These are phyloP conservation scores for Augiades crinisus DNA, from an alignment of 2,888 invertebrate species.

Conservation along the genomic window DNA sequence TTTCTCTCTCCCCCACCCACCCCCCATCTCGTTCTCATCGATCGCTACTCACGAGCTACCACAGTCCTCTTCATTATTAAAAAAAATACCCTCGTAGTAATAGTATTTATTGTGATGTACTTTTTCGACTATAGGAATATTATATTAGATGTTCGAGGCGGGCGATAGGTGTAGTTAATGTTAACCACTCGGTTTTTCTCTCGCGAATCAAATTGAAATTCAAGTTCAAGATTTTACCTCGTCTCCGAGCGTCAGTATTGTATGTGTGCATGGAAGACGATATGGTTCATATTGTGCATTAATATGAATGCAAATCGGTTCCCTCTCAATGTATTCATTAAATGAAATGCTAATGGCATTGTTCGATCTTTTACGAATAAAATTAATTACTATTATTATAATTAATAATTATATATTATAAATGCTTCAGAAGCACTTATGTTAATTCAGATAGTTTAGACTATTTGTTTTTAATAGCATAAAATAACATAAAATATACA, in stretches of 20 bases:
- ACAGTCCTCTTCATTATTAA: conserved; percentile 8
- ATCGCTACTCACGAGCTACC: neutral
- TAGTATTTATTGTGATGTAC: conserved; percentile 77
- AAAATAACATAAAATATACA: no score
- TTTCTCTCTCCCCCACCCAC: conserved; percentile 2
- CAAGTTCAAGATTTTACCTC: conserved; percentile 1
- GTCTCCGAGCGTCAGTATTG: neutral
- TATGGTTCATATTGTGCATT: conserved; percentile 51
- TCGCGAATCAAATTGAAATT: conserved; percentile 16
- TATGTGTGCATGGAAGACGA: conserved; percentile 33
- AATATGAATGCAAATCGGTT: conserved; percentile 51
- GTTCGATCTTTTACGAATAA: conserved; percentile 58
- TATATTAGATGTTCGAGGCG: conserved; percentile 33
- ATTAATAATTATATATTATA: conserved; percentile 41
- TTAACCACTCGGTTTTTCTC: conserved; percentile 28
- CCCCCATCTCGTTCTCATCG: neutral
- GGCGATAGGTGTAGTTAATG: conserved; percentile 43
- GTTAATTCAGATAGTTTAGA: no score
- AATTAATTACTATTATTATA: conserved; percentile 49
- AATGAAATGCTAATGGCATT: conserved; percentile 62
- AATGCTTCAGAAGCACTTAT: no score
- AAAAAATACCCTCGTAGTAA: conserved; percentile 46
- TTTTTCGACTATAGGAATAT: conserved; percentile 51
- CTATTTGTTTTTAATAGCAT: no score
- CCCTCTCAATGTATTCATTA: conserved; percentile 44